Conservation (phyloP, 2,797 vertebrate genomes). For the Amblyopsis hoosieri region DNA sequence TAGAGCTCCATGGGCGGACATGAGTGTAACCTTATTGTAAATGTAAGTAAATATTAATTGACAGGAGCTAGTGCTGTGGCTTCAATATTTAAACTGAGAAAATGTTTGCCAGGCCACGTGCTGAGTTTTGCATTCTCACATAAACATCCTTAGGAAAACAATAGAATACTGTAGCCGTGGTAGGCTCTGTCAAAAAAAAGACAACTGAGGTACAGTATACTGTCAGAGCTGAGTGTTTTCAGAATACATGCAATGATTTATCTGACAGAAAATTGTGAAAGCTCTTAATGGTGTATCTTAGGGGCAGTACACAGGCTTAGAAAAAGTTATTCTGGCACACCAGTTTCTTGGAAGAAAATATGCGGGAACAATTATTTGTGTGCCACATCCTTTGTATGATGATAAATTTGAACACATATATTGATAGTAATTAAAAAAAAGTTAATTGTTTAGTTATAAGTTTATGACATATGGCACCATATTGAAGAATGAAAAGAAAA, state of each 20-base stretch:
- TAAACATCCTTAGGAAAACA: slow-evolving; percentile 39
- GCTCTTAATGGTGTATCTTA: too few species aligned
- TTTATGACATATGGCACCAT: too few species aligned
- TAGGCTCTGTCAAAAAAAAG: slow-evolving; percentile 31
- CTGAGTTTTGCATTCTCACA: slow-evolving; percentile 43
- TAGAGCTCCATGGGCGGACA: slow-evolving; percentile 32
- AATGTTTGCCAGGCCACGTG: slow-evolving; percentile 45
- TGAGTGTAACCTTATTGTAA: slow-evolving; percentile 38
- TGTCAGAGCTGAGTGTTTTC: slow-evolving; percentile 10
- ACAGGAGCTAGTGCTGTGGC: slow-evolving; percentile 37
- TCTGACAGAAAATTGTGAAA: neutral
- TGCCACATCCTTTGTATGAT: slow-evolving; percentile 20
- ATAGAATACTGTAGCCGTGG: slow-evolving; percentile 38
- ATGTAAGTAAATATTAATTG: slow-evolving; percentile 61
- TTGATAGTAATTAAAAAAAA: too few species aligned
- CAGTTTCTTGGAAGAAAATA: too few species aligned
- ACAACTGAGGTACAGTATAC: slow-evolving; percentile 22
- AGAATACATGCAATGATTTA: slow-evolving; percentile 18
- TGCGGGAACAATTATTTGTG: too few species aligned
- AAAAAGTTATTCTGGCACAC: too few species aligned
- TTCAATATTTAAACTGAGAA: slow-evolving; percentile 67
- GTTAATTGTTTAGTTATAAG: too few species aligned
- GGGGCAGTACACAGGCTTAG: too few species aligned
- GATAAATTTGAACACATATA: neutral
- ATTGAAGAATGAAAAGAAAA: too few species aligned